Base-by-base conservation (phyloP, 2,797 vertebrate genomes). In the Lophius americanus region DNA sequence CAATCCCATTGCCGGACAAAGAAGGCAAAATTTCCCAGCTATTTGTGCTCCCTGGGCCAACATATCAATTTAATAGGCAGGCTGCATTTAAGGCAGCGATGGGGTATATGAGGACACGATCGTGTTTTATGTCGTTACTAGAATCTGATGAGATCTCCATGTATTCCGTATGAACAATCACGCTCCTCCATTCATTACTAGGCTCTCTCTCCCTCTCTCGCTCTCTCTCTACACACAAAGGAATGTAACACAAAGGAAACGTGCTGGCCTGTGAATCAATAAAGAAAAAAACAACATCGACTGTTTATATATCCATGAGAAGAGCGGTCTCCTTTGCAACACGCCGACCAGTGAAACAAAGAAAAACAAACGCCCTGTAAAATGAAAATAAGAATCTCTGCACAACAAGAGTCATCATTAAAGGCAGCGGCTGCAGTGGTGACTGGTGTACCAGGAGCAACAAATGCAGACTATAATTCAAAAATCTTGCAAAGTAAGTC, bases 171-270 rank as follows among this genome's bases (percentile, higher is more conserved):
- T 68, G 61, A 79, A 78, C 23, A 68, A 74, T 41, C 81, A 58
- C 10, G 62, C 76, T 70, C 39, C 48, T 72, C 53, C 75, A 75
- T 67, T 80, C 72, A 59, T 23, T 13, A 63, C 44, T 12, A 66
- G 43, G 37, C 75, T 64, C 66, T 23, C 50, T 9, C 6, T n/a
- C 2, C 50, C 10, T 11, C 51, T 2, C 51, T 6, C 32, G 6
- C 51, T 12, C 65, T 41, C 60, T 33, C 54, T 23, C 70, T 12
- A 1, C 58, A 79, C 81, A 91, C 85, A 92, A 89, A 92, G 88
- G 84, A 88, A 87, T 87, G 79, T 60, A 64, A 82, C 78, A 89
- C 86, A 89, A 87, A 85, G 88, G 65, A 87, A 78, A 60, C 23
- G 50, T 44, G 2, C 64, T 73, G 70, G 55, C 69, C 59, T 69